Conservation (phyloP, 2,113 vertebrate genomes). For the Paedocypris sp. region DNA sequence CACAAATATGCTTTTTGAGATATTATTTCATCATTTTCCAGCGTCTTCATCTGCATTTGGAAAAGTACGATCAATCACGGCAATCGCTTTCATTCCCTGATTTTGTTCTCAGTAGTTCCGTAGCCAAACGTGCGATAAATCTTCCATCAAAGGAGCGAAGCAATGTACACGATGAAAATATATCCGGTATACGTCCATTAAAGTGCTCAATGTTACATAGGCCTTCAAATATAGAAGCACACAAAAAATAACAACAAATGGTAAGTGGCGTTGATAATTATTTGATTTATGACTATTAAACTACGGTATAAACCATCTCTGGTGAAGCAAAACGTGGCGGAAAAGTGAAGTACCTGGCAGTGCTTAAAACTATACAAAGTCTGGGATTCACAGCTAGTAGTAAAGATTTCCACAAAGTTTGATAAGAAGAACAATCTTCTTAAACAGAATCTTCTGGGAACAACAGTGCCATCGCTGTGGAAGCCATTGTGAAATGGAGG, state of each 20-base stretch:
- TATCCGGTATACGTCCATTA: neutral
- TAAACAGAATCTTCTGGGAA: neutral
- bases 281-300: constrained; percentile 1
- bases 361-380: constrained; percentile 32
- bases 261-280: too few relatives aligned
- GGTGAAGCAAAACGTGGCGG: constrained; percentile 23
- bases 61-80: constrained; percentile 24
- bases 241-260: neutral
- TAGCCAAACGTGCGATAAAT: constrained; percentile 17
- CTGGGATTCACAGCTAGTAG: constrained; percentile 12
- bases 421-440: neutral
- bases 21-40: too few relatives aligned
- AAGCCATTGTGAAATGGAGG: too few relatives aligned
- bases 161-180: neutral
- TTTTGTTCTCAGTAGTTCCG: constrained; percentile 20
- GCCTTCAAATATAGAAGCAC: constrained; percentile 1
- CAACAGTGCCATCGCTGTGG: too few relatives aligned
- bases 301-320: too few relatives aligned
- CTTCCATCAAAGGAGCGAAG: neutral
- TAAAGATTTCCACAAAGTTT: constrained; percentile 1
- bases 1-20: too few relatives aligned
- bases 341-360: constrained; percentile 37
- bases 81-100: constrained; percentile 24
- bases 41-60: constrained; percentile 46
- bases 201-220: constrained; percentile 20